A percentile compares a stretch with the other conserved stretches of the same genome.
Conservation (phyloP, 2,797 vertebrate species). For the Craterocephalus amniculus region DNA sequence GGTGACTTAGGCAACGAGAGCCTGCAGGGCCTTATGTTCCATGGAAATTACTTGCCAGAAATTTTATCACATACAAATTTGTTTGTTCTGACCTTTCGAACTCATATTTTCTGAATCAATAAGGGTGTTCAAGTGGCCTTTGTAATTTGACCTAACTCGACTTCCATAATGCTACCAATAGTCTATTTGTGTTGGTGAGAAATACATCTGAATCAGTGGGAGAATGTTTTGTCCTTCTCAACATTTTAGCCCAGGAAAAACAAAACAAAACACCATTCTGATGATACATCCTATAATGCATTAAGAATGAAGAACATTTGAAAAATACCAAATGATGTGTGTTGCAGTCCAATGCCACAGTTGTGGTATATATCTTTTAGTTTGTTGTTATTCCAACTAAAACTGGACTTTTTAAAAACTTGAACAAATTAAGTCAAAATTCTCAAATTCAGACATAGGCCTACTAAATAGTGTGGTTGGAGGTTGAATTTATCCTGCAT, state of each 20-base stretch:
- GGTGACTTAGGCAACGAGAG: neutral
- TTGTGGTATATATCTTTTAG: too few relatives aligned
- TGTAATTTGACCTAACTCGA: neutral
- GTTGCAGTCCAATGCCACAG: too few relatives aligned
- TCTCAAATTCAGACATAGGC: too few relatives aligned
- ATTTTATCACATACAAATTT: constrained; percentile 1
- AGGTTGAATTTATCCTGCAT: too few relatives aligned
- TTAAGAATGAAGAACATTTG: neutral
- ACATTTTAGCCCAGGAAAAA: too few relatives aligned
- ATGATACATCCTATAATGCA: neutral
- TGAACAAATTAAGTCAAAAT: too few relatives aligned
- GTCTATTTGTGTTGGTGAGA: neutral
- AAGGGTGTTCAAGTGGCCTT: neutral
- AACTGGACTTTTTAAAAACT: too few relatives aligned
- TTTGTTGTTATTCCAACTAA: too few relatives aligned
- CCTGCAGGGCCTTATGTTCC: neutral
- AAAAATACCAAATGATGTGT: neutral
- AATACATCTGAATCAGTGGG: neutral
- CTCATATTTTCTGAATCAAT: neutral
- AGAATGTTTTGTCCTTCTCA: too few relatives aligned
- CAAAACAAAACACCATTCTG: neutral
- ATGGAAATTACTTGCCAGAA: neutral
- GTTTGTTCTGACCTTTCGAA: neutral
- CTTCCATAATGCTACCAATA: neutral
- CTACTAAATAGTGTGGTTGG: too few relatives aligned